Conservation (phyloP, 1,140 invertebrate species). For the Solenopsis invicta region DNA sequence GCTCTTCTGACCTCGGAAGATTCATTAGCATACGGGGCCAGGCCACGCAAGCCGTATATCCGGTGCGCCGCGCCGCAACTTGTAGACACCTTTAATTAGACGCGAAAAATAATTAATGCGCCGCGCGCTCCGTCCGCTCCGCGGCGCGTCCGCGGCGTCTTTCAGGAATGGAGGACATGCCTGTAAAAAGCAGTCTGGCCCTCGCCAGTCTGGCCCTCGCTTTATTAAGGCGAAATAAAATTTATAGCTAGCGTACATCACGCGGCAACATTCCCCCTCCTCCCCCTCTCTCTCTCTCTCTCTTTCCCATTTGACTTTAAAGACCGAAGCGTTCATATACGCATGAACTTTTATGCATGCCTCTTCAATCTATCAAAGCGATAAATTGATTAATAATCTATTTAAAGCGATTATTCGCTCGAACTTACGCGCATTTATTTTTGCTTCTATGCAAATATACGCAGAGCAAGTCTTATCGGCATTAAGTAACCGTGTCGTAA, state of each 20-base stretch:
- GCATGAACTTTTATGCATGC: neutral
- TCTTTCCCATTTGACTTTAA: neutral
- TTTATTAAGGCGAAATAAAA: constrained; percentile 26
- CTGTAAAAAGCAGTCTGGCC: neutral
- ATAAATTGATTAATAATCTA: neutral
- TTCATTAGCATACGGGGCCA: constrained; percentile 58
- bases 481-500: neutral
- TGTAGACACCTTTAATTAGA: constrained; percentile 33
- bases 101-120: constrained; percentile 41
- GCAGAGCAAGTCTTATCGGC: neutral
- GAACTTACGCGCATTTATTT: neutral
- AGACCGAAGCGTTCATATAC: neutral
- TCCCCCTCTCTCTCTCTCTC: too few relatives aligned
- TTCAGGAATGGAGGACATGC: neutral
- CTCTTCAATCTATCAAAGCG: neutral
- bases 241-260: constrained; percentile 1
- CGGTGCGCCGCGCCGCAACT: neutral
- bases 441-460: neutral
- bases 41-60: too few relatives aligned
- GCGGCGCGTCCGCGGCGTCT: neutral
- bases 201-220: neutral
- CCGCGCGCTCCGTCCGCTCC: neutral
- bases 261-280: neutral
- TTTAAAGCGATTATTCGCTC: neutral
- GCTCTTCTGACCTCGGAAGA: constrained; percentile 46